These are phyloP conservation scores for Coilia nasus DNA, from an alignment of 2,797 vertebrate species.

Conservation along the genomic window DNA sequence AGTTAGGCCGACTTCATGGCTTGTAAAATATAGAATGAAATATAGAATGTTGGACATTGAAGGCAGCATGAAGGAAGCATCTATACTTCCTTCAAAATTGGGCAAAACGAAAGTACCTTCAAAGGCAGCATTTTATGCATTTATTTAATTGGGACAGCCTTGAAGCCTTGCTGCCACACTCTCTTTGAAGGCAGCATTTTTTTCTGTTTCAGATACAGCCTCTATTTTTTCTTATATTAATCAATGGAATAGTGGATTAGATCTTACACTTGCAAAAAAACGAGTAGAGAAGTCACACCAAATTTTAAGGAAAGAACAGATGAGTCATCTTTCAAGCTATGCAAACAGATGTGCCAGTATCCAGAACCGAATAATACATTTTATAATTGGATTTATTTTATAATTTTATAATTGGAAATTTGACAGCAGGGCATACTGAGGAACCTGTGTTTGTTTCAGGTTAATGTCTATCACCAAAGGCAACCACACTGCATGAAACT, in stretches of 20 bases:
- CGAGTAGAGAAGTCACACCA: neutral
- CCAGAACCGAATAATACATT: slow-evolving; percentile 67
- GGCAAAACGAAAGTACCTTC: too few relatives aligned
- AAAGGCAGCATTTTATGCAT: too few relatives aligned
- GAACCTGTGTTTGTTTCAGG: neutral
- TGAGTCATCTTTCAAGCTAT: slow-evolving; percentile 49
- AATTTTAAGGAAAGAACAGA: slow-evolving; percentile 46
- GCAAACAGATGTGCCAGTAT: slow-evolving; percentile 64
- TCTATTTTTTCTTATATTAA: neutral
- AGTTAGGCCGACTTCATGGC: too few relatives aligned
- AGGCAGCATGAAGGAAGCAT: too few relatives aligned
- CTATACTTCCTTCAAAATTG: too few relatives aligned
- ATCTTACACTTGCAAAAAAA: neutral
- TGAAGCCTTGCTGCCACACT: too few relatives aligned
- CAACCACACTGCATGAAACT: slow-evolving; percentile 49
- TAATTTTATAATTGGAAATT: slow-evolving; percentile 65
- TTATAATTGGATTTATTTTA: slow-evolving; percentile 68
- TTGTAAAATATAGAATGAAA: too few relatives aligned
- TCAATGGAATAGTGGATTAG: neutral
- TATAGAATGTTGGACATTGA: too few relatives aligned
- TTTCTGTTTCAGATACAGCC: too few relatives aligned
- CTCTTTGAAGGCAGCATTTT: too few relatives aligned
- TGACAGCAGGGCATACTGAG: slow-evolving; percentile 53
- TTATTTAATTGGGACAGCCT: too few relatives aligned
- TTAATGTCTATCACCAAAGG: neutral